Percentiles rank a stretch among this genome's conserved stretches.
phyloP scores from a whole-genome alignment of 2,113 vertebrate genomes.

The Rhynchomys soricoides region DNA sequence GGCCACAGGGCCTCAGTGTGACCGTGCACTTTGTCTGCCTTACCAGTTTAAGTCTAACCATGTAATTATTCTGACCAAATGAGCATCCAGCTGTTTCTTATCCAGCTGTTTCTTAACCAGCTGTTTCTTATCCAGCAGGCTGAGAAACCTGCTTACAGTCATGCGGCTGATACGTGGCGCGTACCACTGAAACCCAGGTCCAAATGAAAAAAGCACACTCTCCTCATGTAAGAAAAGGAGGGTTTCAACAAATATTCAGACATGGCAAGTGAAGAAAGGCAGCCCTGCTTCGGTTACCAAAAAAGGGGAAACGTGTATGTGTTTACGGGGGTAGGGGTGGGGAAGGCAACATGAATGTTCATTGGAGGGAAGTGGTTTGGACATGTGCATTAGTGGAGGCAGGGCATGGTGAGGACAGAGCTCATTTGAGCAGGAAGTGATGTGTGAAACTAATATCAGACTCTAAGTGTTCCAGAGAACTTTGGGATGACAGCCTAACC shows the following conservation, averaged over 20 bases:
- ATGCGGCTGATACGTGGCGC: background rate
- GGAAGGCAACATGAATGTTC: background rate
- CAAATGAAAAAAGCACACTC: background rate
- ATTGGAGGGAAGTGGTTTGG: background rate
- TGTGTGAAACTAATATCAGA: no score
- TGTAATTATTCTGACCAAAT: background rate
- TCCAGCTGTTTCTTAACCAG: no score
- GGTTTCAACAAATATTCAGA: background rate
- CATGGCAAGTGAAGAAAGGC: accelerated
- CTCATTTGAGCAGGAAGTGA: background rate
- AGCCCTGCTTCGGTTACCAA: background rate
- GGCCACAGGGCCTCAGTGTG: accelerated
- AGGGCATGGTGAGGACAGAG: background rate
- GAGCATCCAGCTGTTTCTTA: no score
- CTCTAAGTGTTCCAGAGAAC: no score
- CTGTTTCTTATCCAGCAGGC: no score
- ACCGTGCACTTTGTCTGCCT: background rate
- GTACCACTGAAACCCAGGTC: background rate
- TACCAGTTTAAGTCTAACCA: background rate
- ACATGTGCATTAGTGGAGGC: background rate
- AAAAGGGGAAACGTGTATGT: background rate
- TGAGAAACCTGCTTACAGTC: background rate
- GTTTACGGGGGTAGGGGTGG: no score
- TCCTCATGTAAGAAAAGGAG: background rate
- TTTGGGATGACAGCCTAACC: background rate